Conservation (phyloP, 2,113 vertebrate genomes). For the Dermatemys mawii region DNA sequence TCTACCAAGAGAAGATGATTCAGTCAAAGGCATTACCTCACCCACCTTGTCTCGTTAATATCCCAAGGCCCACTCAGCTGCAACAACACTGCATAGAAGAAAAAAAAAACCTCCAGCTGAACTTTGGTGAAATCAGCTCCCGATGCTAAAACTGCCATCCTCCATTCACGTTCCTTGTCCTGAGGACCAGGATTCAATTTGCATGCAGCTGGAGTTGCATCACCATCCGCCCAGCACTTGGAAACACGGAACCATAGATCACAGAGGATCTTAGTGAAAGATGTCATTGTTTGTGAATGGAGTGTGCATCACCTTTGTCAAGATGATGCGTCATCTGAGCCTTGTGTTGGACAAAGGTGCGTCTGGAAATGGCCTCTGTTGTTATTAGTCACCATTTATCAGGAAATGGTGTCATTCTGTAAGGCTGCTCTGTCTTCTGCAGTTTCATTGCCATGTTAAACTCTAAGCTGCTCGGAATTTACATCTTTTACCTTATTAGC, state of each 20-base stretch:
- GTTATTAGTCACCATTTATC: background rate
- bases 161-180: constrained; percentile 21
- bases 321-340: background rate
- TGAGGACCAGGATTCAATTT: accelerated
- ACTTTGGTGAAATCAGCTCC: background rate
- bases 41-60: background rate
- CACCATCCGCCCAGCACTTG: accelerated
- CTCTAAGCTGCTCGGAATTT: background rate
- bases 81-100: background rate
- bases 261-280: background rate
- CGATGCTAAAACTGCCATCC: accelerated
- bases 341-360: background rate
- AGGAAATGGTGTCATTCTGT: constrained; percentile 51
- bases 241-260: background rate
- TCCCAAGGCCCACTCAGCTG: background rate
- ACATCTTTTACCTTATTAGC: accelerated
- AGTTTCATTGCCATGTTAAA: accelerated
- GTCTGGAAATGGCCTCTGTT: accelerated
- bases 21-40: background rate
- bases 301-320: background rate
- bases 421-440: background rate
- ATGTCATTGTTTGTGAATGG: accelerated
- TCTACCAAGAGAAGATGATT: background rate
- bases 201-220: constrained; percentile 14
- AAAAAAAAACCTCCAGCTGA: background rate